Evolutionary conservation across 2,797 vertebrate species (phyloP).

Genomic region (Macroramphosus scolopax): DNA sequence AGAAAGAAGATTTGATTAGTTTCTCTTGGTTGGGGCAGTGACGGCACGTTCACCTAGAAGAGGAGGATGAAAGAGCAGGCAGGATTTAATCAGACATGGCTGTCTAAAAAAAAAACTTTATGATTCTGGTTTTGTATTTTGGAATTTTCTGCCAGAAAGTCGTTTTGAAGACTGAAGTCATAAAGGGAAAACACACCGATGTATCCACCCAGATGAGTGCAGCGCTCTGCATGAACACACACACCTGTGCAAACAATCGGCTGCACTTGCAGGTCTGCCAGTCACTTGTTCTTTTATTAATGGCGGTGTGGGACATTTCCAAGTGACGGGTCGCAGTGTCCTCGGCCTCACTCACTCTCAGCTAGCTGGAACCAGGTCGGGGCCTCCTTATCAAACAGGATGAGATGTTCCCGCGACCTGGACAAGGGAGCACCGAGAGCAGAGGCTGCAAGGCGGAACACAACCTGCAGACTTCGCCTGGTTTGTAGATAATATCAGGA

Average conservation of each 20-base stretch:
- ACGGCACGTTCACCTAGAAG: slow-evolving; percentile 3
- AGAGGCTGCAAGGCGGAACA: too few relatives aligned
- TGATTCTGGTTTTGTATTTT: slow-evolving; percentile 13
- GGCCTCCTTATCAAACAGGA: too few relatives aligned
- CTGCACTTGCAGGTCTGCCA: slow-evolving; percentile 59
- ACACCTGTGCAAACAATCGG: slow-evolving; percentile 73
- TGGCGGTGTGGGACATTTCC: too few relatives aligned
- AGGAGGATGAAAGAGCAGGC: slow-evolving; percentile 10
- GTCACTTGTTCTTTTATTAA: slow-evolving; percentile 59
- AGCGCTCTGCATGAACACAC: slow-evolving; percentile 7
- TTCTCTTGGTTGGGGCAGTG: slow-evolving; percentile 2
- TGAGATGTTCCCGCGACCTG: too few relatives aligned
- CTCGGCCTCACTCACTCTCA: too few relatives aligned
- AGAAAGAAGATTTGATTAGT: neutral
- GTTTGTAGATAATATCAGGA: too few relatives aligned
- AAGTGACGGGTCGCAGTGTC: too few relatives aligned
- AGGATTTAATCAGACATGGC: slow-evolving; percentile 17
- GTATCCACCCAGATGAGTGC: slow-evolving; percentile 62
- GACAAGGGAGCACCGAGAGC: too few relatives aligned
- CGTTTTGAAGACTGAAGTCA: neutral
- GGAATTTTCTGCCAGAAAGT: slow-evolving; percentile 1
- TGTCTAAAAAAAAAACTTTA: neutral
- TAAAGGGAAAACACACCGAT: slow-evolving; percentile 16
- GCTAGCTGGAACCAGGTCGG: too few relatives aligned
- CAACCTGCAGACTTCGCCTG: too few relatives aligned